Base-by-base conservation (phyloP, 2,888 invertebrate species). In the Aphelenchoides bicaudatus region DNA sequence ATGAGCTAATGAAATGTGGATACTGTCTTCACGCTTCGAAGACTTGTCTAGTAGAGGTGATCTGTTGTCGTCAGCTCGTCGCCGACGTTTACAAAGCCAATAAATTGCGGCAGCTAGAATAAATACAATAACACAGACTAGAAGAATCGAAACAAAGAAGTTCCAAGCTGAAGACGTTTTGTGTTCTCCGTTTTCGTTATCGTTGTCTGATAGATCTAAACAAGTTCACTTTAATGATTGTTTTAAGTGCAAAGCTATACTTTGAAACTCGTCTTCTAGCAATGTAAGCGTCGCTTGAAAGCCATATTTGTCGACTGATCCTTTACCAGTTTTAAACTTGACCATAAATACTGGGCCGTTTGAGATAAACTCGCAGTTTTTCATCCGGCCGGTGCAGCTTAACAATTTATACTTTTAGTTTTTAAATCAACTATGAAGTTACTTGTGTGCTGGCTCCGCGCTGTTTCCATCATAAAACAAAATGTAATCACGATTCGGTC, bases 401-500 rank as follows among this genome's bases (percentile, higher is more conserved):
- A 49, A 59, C 29, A 37, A 8, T 13, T 6, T 28, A 23, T 31
- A 6, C 13, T 48, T 43, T 16, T n/a, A 8, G 10, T 43, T 8
- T 21, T 43, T 10, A 3, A 47, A 48, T 25, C 2, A 47, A 21
- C 8, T 51, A 3, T 4, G 46, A 16, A 2, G 25, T 25, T 16
- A 53, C 47, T 51, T 53, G 16, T 46, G 23, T n/a, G 48, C 21
- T n/a, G 50, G 23, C 31, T 51, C 47, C 38, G 37, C 52, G 16
- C 23, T 38, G n/a, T 37, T 3, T 16, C 27, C 38, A 10, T 63
- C 65, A 37, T 58, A 61, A 39, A 65, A 65, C 27, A 47, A 16
- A 29, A 65, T 57, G 10, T 46, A 65, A 46, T 65, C 65, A 4
- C 60, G 37, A n/a, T n/a, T n/a, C n/a, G n/a, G n/a, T n/a, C n/a